phyloP scores from a whole-genome alignment of 2,888 invertebrate genomes.

The Chydorus sphaericus region DNA sequence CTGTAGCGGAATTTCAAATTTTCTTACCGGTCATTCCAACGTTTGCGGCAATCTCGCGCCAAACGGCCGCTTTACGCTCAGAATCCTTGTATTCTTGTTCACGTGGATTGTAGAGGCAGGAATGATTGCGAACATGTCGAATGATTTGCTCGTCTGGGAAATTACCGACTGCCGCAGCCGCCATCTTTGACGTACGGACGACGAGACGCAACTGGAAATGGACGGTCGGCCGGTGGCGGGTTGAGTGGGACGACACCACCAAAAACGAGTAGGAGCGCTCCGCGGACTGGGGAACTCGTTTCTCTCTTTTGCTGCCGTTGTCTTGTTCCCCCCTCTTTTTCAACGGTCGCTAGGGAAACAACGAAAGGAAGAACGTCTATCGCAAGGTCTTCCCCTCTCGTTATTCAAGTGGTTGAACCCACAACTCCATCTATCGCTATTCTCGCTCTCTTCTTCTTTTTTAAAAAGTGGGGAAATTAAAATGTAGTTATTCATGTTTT shows the following conservation, averaged over 20 bases:
- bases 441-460: background rate
- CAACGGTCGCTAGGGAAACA: conserved; percentile 2
- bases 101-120: conserved; percentile 17
- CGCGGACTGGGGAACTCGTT: too few species aligned
- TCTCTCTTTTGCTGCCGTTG: too few species aligned
- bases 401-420: too few species aligned
- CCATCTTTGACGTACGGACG: background rate
- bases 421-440: too few species aligned
- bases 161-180: background rate
- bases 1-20: background rate
- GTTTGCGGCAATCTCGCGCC: conserved; percentile 16
- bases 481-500: background rate
- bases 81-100: conserved; percentile 17
- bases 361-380: too few species aligned
- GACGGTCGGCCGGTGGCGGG: background rate
- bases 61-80: conserved; percentile 16
- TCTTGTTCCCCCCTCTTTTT: too few species aligned
- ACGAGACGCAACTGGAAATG: background rate
- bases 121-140: conserved; percentile 15
- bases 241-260: background rate
- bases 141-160: conserved; percentile 16
- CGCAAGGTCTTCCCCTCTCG: too few species aligned
- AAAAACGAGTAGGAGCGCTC: too few species aligned
- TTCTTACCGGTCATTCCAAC: conserved; percentile 17
- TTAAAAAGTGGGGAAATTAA: background rate